Evolutionary conservation across 2,888 invertebrate genomes (phyloP), one percentile per base, ranked within the genome.

Genomic region (Phortica okadai): DNA sequence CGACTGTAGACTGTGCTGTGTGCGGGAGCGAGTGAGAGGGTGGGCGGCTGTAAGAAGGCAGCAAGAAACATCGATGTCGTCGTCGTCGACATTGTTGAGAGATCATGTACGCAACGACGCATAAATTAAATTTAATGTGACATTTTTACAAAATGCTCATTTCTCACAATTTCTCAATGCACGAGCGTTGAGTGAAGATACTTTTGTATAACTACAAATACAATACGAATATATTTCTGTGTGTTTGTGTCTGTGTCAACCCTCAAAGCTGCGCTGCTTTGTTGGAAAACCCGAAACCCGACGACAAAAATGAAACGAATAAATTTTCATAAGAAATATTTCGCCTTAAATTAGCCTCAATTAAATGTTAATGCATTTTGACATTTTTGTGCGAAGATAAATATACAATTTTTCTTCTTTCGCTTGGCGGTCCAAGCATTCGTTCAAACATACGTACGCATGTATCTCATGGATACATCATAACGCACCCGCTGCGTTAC

Each of bases 301-400:
- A 66, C 33, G 42, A 41, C 42, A 41, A 14, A 67, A 67, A 67
- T 44, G 54, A 56, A 75, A 75, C 44, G 75, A 70, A 78, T 78
- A 80, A 73, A 78, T 80, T 77, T 79, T 73, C 79, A 82, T 77
- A 82, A 88, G 86, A 89, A 89, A 89, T 89, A 89, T 89, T 89
- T 90, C 86, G 90, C 89, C 83, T 82, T 89, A 89, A 89, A 89
- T 89, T 89, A 90, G 90, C 90, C 90, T 90, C 91, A 90, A 90
- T 90, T 90, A 90, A 90, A 90, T 90, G 90, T 90, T 90, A 90
- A 90, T 90, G 90, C 90, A 88, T 90, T 90, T 90, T 90, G 90
- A 90, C 91, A 90, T 90, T 88, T 90, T 85, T 90, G 83, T 73
- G 66, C 62, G 75, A 74, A 70, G 73, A 67, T 72, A 76, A 74